phyloP scores from a whole-genome alignment of 2,888 invertebrate genomes.

The Perizoma affinitatum region DNA sequence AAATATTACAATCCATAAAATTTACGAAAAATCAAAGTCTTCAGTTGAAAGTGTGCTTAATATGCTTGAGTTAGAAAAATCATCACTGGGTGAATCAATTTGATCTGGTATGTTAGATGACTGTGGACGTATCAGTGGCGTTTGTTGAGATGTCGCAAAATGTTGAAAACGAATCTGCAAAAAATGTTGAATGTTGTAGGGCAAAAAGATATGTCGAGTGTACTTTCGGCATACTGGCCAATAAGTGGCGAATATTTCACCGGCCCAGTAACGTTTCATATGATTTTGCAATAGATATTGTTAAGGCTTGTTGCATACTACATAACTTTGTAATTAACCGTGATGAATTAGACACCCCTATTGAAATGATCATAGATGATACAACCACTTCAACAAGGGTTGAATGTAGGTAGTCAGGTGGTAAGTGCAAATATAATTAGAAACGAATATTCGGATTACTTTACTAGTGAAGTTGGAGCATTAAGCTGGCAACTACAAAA shows the following conservation, averaged over 20 bases:
- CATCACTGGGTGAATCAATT: constrained; percentile 39
- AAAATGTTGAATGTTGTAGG: constrained; percentile 12
- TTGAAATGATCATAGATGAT: constrained; percentile 40
- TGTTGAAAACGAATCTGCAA: constrained; percentile 35
- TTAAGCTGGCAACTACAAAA: constrained; percentile 41
- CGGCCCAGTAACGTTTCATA: constrained; percentile 19
- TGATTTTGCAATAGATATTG: constrained; percentile 25
- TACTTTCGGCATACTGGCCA: constrained; percentile 30
- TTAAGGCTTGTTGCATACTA: constrained; percentile 23
- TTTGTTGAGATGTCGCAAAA: constrained; percentile 42
- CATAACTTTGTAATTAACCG: constrained; percentile 37
- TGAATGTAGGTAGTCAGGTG: constrained; percentile 37
- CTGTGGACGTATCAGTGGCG: constrained; percentile 31
- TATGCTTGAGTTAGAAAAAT: no score
- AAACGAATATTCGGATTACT: constrained; percentile 41
- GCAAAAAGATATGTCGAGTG: constrained; percentile 31
- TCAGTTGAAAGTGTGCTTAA: constrained; percentile 35
- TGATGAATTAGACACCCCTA: constrained; percentile 35
- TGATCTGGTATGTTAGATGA: constrained; percentile 40
- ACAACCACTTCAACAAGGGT: constrained; percentile 31
- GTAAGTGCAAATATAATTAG: constrained; percentile 39
- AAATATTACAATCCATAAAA: constrained; percentile 39
- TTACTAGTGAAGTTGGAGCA: constrained; percentile 39
- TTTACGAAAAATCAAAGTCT: constrained; percentile 43
- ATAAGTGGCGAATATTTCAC: constrained; percentile 33